A percentile compares a stretch with the other conserved stretches of the same genome.
Evolutionary conservation across 2,888 invertebrate genomes (phyloP).

Genomic region (Carabus problematicus): DNA sequence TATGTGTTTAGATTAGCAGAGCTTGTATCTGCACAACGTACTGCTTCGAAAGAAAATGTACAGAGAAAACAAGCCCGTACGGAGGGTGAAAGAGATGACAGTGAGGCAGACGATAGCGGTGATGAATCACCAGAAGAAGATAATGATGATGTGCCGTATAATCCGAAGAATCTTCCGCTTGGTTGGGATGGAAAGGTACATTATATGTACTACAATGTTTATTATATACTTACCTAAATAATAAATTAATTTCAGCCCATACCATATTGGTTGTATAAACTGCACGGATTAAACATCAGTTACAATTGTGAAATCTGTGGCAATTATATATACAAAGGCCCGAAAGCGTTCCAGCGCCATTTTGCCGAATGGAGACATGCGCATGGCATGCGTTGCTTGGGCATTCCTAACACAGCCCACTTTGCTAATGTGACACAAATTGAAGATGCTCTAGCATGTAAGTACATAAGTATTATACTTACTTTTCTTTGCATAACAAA

Average conservation of each 20-base stretch:
- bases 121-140: conserved; percentile 82
- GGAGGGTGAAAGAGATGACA: conserved; percentile 91
- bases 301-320: conserved; percentile 99
- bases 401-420: conserved; percentile 99
- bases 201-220: background rate
- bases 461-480: conserved; percentile 53
- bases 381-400: conserved; percentile 97
- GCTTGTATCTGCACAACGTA: conserved; percentile 82
- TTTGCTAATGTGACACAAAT: conserved; percentile 99
- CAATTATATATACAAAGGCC: conserved; percentile 97
- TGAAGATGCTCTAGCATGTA: conserved; percentile 93
- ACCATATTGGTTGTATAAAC: conserved; percentile 98
- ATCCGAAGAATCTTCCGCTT: conserved; percentile 98
- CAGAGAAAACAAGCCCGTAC: conserved; percentile 97
- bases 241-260: conserved; percentile 64
- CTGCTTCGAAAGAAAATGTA: conserved; percentile 96
- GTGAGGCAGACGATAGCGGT: conserved; percentile 87
- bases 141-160: conserved; percentile 96
- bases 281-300: conserved; percentile 98
- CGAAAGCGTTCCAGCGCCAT: conserved; percentile 99
- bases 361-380: conserved; percentile 94
- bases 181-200: conserved; percentile 97
- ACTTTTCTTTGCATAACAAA: conserved; percentile 8
- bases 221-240: too few species aligned
- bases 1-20: conserved; percentile 72